A percentile compares a stretch with the other conserved stretches of the same genome.
phyloP scores from a whole-genome alignment of 2,797 vertebrate species.

The Orestias chungarensis region DNA sequence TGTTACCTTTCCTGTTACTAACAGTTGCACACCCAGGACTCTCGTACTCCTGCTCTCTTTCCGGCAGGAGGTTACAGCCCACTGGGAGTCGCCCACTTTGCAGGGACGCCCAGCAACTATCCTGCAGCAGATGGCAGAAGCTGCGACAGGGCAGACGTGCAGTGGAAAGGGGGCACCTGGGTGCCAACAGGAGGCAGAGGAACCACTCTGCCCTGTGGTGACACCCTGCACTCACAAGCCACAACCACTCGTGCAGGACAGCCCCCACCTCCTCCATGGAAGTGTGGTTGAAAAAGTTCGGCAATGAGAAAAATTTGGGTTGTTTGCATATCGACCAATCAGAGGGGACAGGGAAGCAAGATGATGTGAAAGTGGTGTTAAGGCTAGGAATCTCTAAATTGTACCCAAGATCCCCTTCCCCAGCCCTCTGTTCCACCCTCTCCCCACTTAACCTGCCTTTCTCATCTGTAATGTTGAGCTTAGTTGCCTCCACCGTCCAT shows the following conservation, averaged over 20 bases:
- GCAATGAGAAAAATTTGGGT: slow-evolving; percentile 71
- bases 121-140: slow-evolving; percentile 86
- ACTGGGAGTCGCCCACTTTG: slow-evolving; percentile 79
- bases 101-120: slow-evolving; percentile 86
- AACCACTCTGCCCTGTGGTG: slow-evolving; percentile 87
- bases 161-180: slow-evolving; percentile 69
- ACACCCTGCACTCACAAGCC: slow-evolving; percentile 80
- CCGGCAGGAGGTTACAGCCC: slow-evolving; percentile 83
- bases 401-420: slow-evolving; percentile 24
- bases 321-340: slow-evolving; percentile 81
- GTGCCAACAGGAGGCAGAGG: slow-evolving; percentile 88
- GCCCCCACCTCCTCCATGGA: slow-evolving; percentile 75
- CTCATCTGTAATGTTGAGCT: slow-evolving; percentile 63
- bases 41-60: slow-evolving; percentile 65
- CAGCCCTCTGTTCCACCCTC: slow-evolving; percentile 31
- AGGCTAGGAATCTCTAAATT: slow-evolving; percentile 10
- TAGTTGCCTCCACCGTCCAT: slow-evolving; percentile 46
- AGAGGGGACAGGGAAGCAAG: slow-evolving; percentile 76
- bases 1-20: slow-evolving; percentile 89
- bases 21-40: slow-evolving; percentile 78
- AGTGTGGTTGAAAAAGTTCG: slow-evolving; percentile 85
- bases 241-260: slow-evolving; percentile 79
- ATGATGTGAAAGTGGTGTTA: slow-evolving; percentile 12
- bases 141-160: slow-evolving; percentile 81
- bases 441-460: slow-evolving; percentile 41